Conservation (phyloP, 2,797 vertebrate species). For the Pipistrellus pygmaeus region DNA sequence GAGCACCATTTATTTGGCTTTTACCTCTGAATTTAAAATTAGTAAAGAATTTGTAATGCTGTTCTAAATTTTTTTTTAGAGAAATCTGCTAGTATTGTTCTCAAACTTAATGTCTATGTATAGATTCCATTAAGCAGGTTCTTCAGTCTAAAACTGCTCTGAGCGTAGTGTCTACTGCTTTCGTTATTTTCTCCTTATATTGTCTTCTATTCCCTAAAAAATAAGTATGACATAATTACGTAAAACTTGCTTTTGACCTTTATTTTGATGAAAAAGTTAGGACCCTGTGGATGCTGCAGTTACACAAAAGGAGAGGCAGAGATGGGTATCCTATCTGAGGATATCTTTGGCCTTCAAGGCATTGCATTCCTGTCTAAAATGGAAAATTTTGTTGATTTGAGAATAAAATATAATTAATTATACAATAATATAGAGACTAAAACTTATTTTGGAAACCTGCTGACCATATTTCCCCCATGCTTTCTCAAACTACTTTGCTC, state of each 20-base stretch:
- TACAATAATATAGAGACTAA: slow-evolving; percentile 55
- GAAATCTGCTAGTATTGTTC: slow-evolving; percentile 45
- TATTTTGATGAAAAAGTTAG: slow-evolving; percentile 48
- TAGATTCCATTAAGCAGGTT: background rate
- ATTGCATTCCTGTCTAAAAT: slow-evolving; percentile 52
- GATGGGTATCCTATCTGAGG: background rate
- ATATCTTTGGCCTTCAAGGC: slow-evolving; percentile 10
- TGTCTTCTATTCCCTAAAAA: background rate
- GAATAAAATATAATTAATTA: slow-evolving; percentile 63
- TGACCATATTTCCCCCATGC: slow-evolving; percentile 70
- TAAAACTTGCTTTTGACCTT: slow-evolving; percentile 38
- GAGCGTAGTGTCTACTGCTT: background rate
- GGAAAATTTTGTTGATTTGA: slow-evolving; percentile 57
- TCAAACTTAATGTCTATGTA: slow-evolving; percentile 8
- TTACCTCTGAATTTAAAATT: slow-evolving; percentile 73
- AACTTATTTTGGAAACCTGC: slow-evolving; percentile 72
- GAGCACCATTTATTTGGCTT: slow-evolving; percentile 52
- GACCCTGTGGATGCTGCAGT: background rate
- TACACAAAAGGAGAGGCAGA: background rate
- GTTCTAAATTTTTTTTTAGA: slow-evolving; percentile 62
- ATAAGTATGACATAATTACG: slow-evolving; percentile 17
- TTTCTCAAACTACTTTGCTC: slow-evolving; percentile 55
- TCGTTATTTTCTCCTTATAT: slow-evolving; percentile 18
- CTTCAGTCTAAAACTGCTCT: background rate
- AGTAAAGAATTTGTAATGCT: slow-evolving; percentile 58